Evolutionary conservation across 2,797 vertebrate species (phyloP).

Genomic region (Amblyraja radiata): DNA sequence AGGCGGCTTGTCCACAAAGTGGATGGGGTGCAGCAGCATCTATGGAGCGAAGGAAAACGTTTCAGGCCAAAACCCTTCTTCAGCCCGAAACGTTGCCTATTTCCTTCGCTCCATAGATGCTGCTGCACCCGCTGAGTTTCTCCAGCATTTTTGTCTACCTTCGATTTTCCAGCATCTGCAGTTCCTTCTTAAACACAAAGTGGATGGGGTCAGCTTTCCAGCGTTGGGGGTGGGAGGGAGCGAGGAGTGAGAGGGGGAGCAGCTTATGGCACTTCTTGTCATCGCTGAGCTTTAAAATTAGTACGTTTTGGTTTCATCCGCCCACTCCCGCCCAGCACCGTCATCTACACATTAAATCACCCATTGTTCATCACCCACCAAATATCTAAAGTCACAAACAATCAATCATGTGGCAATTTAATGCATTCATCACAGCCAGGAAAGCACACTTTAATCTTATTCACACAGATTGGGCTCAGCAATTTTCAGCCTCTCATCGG

Average conservation of each 20-base stretch:
- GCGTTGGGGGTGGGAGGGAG: not conserved
- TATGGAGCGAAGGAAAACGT: too few relatives aligned
- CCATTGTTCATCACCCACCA: conserved; percentile 4
- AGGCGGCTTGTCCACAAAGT: too few relatives aligned
- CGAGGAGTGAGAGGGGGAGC: too few relatives aligned
- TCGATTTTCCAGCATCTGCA: too few relatives aligned
- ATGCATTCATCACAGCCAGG: not conserved
- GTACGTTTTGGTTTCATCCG: not conserved
- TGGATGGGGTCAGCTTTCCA: not conserved
- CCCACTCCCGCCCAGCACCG: not conserved
- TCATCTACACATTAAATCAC: not conserved
- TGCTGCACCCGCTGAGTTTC: too few relatives aligned
- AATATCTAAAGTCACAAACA: conserved; percentile 20
- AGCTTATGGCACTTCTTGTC: too few relatives aligned
- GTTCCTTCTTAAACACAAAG: too few relatives aligned
- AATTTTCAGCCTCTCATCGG: not conserved
- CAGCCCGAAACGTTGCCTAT: too few relatives aligned
- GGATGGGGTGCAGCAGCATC: too few relatives aligned
- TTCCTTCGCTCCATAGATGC: too few relatives aligned
- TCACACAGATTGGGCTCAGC: not conserved
- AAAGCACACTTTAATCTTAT: not conserved
- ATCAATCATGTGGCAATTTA: conserved; percentile 12
- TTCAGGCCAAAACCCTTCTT: too few relatives aligned
- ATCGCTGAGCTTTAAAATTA: not conserved
- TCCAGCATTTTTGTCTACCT: too few relatives aligned